phyloP scores from a whole-genome alignment of 2,113 vertebrate genomes.

The Turdus rufiventris region DNA sequence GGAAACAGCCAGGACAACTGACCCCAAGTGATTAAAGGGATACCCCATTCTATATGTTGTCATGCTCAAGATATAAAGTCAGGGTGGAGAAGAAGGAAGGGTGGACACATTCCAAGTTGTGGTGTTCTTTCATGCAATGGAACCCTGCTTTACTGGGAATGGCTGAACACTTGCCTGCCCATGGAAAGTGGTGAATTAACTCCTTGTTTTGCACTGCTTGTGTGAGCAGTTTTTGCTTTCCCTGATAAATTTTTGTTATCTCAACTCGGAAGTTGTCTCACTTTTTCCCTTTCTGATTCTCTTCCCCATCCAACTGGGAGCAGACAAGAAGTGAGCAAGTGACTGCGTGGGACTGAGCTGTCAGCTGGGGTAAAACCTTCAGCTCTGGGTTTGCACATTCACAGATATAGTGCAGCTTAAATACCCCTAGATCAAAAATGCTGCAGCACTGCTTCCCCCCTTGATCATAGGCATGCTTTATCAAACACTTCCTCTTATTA shows the following conservation, averaged over 20 bases:
- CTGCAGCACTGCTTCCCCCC: background rate
- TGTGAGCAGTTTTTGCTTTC: background rate
- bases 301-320: background rate
- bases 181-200: background rate
- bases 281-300: background rate
- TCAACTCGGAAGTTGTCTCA: background rate
- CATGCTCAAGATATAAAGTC: background rate
- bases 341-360: background rate
- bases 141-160: background rate
- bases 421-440: background rate
- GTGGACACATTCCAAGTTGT: accelerated
- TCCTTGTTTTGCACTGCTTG: background rate
- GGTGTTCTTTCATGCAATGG: accelerated
- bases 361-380: background rate
- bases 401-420: background rate
- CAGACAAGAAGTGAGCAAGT: background rate
- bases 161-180: background rate
- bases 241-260: background rate
- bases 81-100: background rate
- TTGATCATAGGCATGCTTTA: background rate
- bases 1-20: background rate
- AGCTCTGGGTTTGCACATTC: background rate
- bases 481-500: background rate
- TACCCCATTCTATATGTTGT: background rate
- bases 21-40: background rate